Percentiles rank a stretch among this genome's conserved stretches.
Conservation (phyloP, 2,113 vertebrate species). For the Promerops cafer region DNA sequence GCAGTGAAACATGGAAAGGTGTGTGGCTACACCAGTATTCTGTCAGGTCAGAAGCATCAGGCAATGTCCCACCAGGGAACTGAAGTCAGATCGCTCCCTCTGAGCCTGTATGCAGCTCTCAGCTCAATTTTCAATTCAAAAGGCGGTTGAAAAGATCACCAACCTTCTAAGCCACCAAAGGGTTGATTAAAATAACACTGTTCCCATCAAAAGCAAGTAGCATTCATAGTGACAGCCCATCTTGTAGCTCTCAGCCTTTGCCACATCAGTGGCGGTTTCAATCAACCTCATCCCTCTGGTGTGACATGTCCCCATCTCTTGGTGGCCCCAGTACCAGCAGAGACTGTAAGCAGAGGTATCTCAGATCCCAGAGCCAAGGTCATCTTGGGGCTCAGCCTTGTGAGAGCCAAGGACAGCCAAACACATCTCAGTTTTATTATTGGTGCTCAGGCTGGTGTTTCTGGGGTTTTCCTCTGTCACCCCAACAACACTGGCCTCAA, state of each 20-base stretch:
- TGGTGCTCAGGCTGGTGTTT: background rate
- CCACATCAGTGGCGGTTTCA: background rate
- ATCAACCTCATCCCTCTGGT: background rate
- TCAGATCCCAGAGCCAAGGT: background rate
- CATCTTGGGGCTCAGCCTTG: background rate
- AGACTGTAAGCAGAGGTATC: background rate
- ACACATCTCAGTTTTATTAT: background rate
- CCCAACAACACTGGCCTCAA: background rate
- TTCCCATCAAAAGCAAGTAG: background rate
- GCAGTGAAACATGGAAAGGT: background rate
- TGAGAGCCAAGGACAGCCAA: background rate
- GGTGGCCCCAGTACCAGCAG: background rate
- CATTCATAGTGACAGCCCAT: background rate
- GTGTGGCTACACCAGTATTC: background rate
- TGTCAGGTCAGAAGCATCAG: background rate
- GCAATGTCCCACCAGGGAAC: background rate
- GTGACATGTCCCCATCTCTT: background rate
- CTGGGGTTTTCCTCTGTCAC: background rate
- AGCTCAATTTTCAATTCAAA: background rate
- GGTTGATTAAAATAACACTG: background rate
- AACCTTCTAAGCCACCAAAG: background rate
- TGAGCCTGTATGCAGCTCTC: background rate
- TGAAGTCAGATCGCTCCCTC: background rate
- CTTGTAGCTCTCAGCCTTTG: background rate
- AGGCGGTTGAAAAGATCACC: background rate